Evolutionary conservation across 2,797 vertebrate species (phyloP), one percentile per base, ranked within the genome.

Genomic region (Craterocephalus amniculus): DNA sequence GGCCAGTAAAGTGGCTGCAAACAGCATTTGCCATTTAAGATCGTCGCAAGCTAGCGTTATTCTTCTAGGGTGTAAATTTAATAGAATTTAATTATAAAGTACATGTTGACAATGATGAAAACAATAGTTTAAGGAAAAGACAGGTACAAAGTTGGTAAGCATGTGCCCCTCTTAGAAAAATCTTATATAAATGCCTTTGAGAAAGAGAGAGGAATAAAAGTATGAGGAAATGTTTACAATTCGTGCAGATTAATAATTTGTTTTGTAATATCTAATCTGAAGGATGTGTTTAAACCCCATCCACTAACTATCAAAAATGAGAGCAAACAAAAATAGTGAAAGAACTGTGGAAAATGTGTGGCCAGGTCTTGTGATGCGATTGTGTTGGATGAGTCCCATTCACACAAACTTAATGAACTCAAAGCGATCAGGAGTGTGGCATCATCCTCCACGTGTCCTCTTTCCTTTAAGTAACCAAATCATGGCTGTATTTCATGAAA

Each of bases 1-100:
- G 90, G 88, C 75, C 66, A 35, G 88, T 73, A 32, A 91, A 92
- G 81, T 84, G 85, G 90, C 86, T 69, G 27, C 83, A 90, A 93
- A 91, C 80, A 80, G 78, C 77, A 70, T 87, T 81, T 58, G 35
- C 83, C 68, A 84, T 92, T 91, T 79, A 87, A 86, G 77, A 72
- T 36, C 51, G 55, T 43, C 72, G 56, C 55, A 74, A 64, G 74
- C 80, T 73, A 85, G 65, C 67, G 83, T 87, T 84, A 88, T 72
- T 83, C 69, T 77, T 73, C 74, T 27, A 68, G 29, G 36, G 40
- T 66, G 59, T 62, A 78, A 66, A 77, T 73, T 31, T 57, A 63
- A 76, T 38, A 54, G 29, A 56, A 45, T 72, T 79, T 74, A 83
- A 86, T 88, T 68, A 63, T 71, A 78, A 72, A 65, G 60, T 27